Evolutionary conservation across 1,140 invertebrate species (phyloP), one percentile per base, ranked within the genome.

Genomic region (Sitobion miscanthi): DNA sequence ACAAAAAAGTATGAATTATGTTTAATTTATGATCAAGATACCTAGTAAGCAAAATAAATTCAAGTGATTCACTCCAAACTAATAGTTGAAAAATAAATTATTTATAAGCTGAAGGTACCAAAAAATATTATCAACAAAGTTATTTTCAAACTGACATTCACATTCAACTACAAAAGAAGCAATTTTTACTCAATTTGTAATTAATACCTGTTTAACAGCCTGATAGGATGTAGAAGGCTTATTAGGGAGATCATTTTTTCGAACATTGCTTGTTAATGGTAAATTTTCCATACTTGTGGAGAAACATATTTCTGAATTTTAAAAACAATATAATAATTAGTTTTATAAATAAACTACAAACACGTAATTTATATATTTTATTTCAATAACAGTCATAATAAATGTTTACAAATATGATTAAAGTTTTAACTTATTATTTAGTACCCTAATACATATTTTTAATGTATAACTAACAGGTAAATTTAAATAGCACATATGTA

Each of bases 261-360:
- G 82, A 86, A 52, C 25, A 93, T 86, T 93, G 35, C 91, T 93
- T 57, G 91, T 93, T 25, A 93, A 93, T 86, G 91, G 91, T 93
- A 93, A 93, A 21, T 86, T 93, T 93, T 93, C 91, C 91, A 93
- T 93, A 23, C 85, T 93, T 93, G 62, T 57, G 2, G 91, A 93
- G 38, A 93, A 93, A 82, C 91, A 93, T 93, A 93, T 30, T 93
- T 93, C 91, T 93, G 82, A 85, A 86, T 85, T 82, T 93, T 42
- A 86, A 92, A 93, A 25, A 82, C 38, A 93, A 83, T 49, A 77
- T 47, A 47, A 77, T n/a, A n/a, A 77, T 69, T 69, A 77, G 42
- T 69, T 45, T 20, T 30, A 23, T n/a, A 11, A 77, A 35, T 77
- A 62, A 90, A 90, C 62, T 86, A n/a, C 42, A 69, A 11, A 69